Evolutionary conservation across 2,113 vertebrate species (phyloP), one percentile per base, ranked within the genome.

Genomic region (Vulpes vulpes): DNA sequence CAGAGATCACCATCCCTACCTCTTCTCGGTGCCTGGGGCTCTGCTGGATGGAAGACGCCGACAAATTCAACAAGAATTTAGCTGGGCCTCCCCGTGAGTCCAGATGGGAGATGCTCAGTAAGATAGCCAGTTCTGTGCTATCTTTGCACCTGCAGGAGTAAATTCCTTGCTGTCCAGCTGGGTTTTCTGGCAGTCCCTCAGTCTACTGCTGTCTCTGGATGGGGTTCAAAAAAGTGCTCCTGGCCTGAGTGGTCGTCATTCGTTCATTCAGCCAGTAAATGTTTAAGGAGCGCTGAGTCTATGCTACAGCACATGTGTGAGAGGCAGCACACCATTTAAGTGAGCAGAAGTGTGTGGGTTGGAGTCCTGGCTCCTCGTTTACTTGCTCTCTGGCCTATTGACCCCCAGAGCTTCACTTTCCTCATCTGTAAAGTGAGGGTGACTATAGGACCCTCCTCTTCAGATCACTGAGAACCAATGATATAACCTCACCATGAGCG

Each of bases 251-350:
- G 91, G 87, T 25, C 64, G 16, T 30, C 67, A 86, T 32, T 71
- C 69, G 1, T 30, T 65, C 74, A 32, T 0, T 30, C 8, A 25
- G 5, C 38, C 60, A 69, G 49, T 8, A 35, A 60, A 20, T 3
- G 2, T 8, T 30, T 84, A 32, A 49, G n/a, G 19, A 69, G 27
- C n/a, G 38, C 32, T 51, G n/a, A 15, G 55, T 35, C 64, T 6
- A 0, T 8, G 49, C 20, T 3, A 27, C 1, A 0, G 7, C 0
- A 10, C 3, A 0, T 14, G 22, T 0, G 5, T 53, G 82, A 71
- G 23, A 49, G 25, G 15, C 43, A 65, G 76, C 49, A 73, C 16
- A 23, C 53, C n/a, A 1, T 67, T 80, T 73, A 25, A 8, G 32
- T 2, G 84, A 89, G 92, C 20, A 16, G 11, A 10, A 35, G 82